Conservation (phyloP, 2,113 vertebrate genomes). For the Calidris pugnax region DNA sequence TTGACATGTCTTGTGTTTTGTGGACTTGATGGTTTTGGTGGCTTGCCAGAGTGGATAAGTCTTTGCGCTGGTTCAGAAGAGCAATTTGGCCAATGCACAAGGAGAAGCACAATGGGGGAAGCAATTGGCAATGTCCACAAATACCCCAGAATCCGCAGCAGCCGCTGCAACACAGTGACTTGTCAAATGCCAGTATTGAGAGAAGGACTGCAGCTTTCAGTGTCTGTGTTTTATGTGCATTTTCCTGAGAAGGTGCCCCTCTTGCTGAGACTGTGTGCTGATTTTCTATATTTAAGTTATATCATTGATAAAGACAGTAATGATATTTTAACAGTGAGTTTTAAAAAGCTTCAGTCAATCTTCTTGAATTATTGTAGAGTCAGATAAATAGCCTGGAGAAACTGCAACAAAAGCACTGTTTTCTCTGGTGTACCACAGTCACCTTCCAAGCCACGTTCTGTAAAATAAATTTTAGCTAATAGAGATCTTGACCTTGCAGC, state of each 20-base stretch:
- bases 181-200: neutral
- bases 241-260: neutral
- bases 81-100: neutral
- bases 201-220: neutral
- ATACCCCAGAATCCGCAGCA: neutral
- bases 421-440: neutral
- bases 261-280: neutral
- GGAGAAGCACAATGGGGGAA: neutral
- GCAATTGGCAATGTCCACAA: neutral
- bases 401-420: neutral
- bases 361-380: neutral
- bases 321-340: neutral
- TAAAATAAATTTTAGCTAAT: slow-evolving; percentile 16
- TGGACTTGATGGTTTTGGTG: neutral
- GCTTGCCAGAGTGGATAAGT: neutral
- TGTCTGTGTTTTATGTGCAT: neutral
- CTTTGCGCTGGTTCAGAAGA: slow-evolving; percentile 22
- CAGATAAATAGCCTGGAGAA: neutral
- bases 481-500: neutral
- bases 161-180: neutral
- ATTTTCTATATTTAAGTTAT: neutral
- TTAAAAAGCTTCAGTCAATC: neutral
- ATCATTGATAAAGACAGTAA: neutral
- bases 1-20: neutral
- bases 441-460: neutral